Conservation (phyloP, 2,888 invertebrate species). For the Metalampra italica region DNA sequence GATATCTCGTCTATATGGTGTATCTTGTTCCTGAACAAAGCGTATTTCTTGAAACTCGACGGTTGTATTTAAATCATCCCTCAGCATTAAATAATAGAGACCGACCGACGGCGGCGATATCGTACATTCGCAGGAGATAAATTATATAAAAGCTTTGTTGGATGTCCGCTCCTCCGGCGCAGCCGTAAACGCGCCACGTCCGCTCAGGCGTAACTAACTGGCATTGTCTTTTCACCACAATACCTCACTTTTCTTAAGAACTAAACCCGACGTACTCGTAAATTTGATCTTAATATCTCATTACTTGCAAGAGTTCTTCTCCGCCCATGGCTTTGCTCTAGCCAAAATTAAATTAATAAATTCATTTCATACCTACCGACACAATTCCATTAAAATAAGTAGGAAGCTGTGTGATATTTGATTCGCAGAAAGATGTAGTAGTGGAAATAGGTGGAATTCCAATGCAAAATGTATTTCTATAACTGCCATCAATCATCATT, state of each 20-base stretch:
- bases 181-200: conserved; percentile 53
- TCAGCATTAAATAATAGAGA: conserved; percentile 15
- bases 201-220: conserved; percentile 66
- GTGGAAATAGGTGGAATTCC: not conserved
- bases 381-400: not conserved
- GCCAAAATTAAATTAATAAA: conserved; percentile 52
- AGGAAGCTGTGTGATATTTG: too few species aligned
- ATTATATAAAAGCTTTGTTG: conserved; percentile 69
- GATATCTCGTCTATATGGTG: too few species aligned
- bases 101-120: conserved; percentile 27
- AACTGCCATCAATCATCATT: too few species aligned
- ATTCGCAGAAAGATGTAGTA: too few species aligned
- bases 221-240: conserved; percentile 73
- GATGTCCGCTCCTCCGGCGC: conserved; percentile 29
- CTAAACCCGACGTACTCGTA: conserved; percentile 65
- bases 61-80: not conserved
- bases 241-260: conserved; percentile 74
- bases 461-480: too few species aligned
- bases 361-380: conserved; percentile 9
- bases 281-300: conserved; percentile 74
- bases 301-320: conserved; percentile 63
- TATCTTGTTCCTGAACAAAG: too few species aligned
- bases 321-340: conserved; percentile 46
- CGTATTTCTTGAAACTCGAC: too few species aligned
- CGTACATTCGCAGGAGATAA: conserved; percentile 57